Evolutionary conservation across 2,888 invertebrate species (phyloP), one percentile per base, ranked within the genome.

Genomic region (Galeruca laticollis): DNA sequence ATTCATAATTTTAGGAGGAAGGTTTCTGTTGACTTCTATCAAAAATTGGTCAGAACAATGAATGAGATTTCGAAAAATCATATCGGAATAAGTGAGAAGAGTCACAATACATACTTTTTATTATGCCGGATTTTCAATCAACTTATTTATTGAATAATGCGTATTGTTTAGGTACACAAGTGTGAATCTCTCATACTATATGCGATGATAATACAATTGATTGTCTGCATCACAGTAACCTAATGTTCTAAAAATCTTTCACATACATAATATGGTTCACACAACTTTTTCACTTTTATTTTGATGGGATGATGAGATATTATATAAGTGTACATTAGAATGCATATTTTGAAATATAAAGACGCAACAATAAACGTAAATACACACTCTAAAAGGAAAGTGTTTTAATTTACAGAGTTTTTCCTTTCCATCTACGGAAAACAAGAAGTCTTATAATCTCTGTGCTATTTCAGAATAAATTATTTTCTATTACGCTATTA

Each of bases 181-280:
- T 40, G 40, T 40, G 40, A 40, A 40, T 40, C 13, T 40, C 40
- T n/a, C 40, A n/a, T 40, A n/a, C n/a, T 40, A 37, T 40, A 40
- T 40, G n/a, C 40, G 4, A 40, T 40, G n/a, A 40, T 40, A 40
- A 40, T 13, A 40, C 13, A 13, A 40, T 1, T 10, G 5, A 10
- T n/a, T 4, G 40, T 26, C 26, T 26, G 3, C 26, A 26, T 26
- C 6, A 26, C 6, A 26, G 26, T 40, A 40, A 2, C n/a, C 6
- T 40, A 40, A n/a, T 40, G n/a, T 40, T 40, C 40, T n/a, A 26
- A 26, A 26, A 26, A 26, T 26, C 26, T 26, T 26, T 26, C 26
- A 26, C 26, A 26, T 26, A 26, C 4, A 26, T 26, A 26, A 26
- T n/a, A 40, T n/a, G 6, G 40, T n/a, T 40, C 40, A 13, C 40